Evolutionary conservation across 2,888 invertebrate species (phyloP), one percentile per base, ranked within the genome.

Genomic region (Gisinianus flammeolus): DNA sequence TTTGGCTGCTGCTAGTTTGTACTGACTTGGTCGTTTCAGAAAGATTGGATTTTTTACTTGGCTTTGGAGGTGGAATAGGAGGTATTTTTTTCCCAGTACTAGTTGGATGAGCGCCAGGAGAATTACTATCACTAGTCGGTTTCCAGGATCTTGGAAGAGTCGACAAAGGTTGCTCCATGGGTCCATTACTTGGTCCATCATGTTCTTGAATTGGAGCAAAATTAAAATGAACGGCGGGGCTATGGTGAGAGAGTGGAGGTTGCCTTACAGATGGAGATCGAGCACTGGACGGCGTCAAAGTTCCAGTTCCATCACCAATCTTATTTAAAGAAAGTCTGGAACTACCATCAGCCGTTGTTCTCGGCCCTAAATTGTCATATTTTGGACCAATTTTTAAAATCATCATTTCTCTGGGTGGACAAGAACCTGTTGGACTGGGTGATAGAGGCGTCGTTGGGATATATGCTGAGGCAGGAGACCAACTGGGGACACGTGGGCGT

Each of bases 321-420:
- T 93, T 93, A 86, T 94, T 93, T 83, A 95, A 89, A 33, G 94
- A 94, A 86, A 94, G 91, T 31, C 93, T 94, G 10, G 95, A 95
- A 86, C 94, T 94, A 69, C 95, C 95, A 81, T 94, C 93, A 52
- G 94, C 94, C 12, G 95, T 95, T 73, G 95, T 93, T 82, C 95
- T 90, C 74, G 94, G 93, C 8, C 95, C 95, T 93, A 95, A 94
- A 88, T 95, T 95, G 88, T 96, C 95, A 87, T 95, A 95, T 81
- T 93, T 92, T 0, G 95, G 95, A 85, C 94, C 94, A 77, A 90
- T 81, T 81, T 89, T 90, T n/a, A n/a, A n/a, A n/a, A n/a, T n/a
- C n/a, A n/a, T n/a, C 73, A 90, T 86, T 86, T 88, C 90, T 85
- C 86, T 89, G 73, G 76, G 77, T 19, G 78, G 78, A 24, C 75